phyloP scores from a whole-genome alignment of 1,140 invertebrate species.

The Heliconius himera region DNA sequence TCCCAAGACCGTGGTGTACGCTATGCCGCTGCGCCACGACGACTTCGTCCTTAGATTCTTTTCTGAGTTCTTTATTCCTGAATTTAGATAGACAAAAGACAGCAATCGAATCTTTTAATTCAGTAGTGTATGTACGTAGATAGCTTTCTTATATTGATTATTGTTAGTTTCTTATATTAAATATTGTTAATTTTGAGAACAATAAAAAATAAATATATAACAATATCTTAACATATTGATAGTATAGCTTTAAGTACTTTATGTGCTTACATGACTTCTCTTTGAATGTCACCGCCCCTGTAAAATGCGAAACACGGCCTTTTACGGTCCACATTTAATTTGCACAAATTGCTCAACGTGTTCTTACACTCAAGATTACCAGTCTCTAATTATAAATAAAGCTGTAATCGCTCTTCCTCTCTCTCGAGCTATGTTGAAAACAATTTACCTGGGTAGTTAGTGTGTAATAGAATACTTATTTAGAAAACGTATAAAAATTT shows the following conservation, averaged over 20 bases:
- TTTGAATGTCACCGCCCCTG: slow-evolving; percentile 34
- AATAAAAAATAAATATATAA: no score
- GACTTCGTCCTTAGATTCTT: neutral
- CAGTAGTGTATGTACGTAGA: no score
- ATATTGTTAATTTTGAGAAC: no score
- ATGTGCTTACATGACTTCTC: neutral
- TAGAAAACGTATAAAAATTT: no score
- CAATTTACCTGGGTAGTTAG: neutral
- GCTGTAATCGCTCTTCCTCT: slow-evolving; percentile 40
- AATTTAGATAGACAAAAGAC: no score
- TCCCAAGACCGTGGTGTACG: no score
- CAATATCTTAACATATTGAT: neutral
- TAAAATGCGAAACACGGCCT: slow-evolving; percentile 48
- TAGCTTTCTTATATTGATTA: no score
- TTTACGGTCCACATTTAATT: slow-evolving; percentile 52
- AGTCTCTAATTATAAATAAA: slow-evolving; percentile 49
- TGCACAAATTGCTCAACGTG: slow-evolving; percentile 52
- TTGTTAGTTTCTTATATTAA: no score
- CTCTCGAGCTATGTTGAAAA: neutral
- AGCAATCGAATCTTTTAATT: no score
- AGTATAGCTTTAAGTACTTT: slow-evolving; percentile 7
- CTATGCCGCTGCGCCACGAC: no score
- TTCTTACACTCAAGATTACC: slow-evolving; percentile 47
- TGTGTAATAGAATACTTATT: no score
- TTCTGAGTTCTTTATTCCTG: no score